phyloP scores from a whole-genome alignment of 2,113 vertebrate species.

The Fukomys damarensis region DNA sequence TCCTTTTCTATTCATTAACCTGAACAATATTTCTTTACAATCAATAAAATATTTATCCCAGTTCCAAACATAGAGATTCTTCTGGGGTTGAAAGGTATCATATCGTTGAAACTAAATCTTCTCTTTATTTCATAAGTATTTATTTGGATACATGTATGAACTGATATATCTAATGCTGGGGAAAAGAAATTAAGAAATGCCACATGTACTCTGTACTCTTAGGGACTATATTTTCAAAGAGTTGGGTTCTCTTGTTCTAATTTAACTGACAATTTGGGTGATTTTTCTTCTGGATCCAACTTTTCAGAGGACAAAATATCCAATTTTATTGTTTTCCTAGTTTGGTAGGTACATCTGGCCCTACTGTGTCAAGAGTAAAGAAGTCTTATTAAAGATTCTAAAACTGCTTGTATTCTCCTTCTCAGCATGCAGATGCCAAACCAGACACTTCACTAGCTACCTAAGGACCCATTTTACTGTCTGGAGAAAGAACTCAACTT shows the following conservation, averaged over 20 bases:
- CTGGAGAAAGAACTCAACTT: constrained; percentile 19
- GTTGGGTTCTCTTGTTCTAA: not conserved
- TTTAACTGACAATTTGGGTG: not conserved
- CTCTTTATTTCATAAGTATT: not conserved
- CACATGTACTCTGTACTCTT: not conserved
- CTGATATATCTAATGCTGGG: not conserved
- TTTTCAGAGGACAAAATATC: not conserved
- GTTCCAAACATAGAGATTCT: not conserved
- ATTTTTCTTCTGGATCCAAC: not conserved
- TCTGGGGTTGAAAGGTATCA: not conserved
- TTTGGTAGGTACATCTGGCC: not conserved
- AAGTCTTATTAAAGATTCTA: constrained; percentile 8
- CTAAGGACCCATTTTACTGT: not conserved
- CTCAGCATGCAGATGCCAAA: not conserved
- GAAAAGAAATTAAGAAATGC: constrained; percentile 8
- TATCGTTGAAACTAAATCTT: constrained; percentile 26
- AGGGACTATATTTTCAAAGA: not conserved
- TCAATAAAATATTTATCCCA: constrained; percentile 18
- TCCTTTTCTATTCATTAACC: not conserved
- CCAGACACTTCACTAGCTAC: constrained; percentile 21
- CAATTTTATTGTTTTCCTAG: constrained; percentile 6
- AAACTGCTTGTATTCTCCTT: not conserved
- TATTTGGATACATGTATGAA: not conserved
- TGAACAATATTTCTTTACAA: not conserved
- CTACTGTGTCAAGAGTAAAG: not conserved